Percentiles rank a stretch among this genome's conserved stretches.
phyloP scores from a whole-genome alignment of 2,797 vertebrate genomes.

The Sphenopsis melanotis region DNA sequence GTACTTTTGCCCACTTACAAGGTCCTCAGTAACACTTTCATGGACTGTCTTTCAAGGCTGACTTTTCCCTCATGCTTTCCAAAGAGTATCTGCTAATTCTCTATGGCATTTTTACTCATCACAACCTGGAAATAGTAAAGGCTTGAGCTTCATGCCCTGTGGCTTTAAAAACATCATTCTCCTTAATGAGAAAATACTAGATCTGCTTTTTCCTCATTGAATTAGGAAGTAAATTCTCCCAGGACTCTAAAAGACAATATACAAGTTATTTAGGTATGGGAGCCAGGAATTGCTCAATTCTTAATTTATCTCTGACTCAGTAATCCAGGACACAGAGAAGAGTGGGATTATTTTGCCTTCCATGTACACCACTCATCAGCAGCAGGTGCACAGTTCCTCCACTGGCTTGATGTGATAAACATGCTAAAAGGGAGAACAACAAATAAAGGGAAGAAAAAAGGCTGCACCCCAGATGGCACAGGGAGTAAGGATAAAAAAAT shows the following conservation, averaged over 20 bases:
- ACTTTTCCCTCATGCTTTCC: neutral
- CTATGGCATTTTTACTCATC: neutral
- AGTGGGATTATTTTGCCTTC: neutral
- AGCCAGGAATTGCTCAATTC: neutral
- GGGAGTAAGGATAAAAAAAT: neutral
- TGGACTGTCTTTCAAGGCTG: conserved; percentile 5
- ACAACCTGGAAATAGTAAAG: neutral
- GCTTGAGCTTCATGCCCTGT: neutral
- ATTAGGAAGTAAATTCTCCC: neutral
- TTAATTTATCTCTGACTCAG: neutral
- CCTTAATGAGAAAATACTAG: neutral
- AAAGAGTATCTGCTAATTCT: neutral
- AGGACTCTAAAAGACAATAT: neutral
- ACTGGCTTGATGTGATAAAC: neutral
- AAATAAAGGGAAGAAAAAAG: neutral
- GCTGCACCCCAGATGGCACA: neutral
- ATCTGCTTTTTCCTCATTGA: neutral
- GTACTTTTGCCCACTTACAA: neutral
- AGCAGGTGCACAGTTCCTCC: neutral
- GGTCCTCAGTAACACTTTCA: neutral
- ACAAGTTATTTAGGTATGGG: neutral
- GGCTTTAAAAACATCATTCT: neutral
- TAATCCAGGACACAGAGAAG: neutral
- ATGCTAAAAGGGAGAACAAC: neutral
- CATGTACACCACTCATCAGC: neutral